Percentiles rank a stretch among this genome's conserved stretches.
These are phyloP conservation scores for Elephantulus edwardii DNA, from an alignment of 2,113 vertebrate species.

Conservation along the genomic window DNA sequence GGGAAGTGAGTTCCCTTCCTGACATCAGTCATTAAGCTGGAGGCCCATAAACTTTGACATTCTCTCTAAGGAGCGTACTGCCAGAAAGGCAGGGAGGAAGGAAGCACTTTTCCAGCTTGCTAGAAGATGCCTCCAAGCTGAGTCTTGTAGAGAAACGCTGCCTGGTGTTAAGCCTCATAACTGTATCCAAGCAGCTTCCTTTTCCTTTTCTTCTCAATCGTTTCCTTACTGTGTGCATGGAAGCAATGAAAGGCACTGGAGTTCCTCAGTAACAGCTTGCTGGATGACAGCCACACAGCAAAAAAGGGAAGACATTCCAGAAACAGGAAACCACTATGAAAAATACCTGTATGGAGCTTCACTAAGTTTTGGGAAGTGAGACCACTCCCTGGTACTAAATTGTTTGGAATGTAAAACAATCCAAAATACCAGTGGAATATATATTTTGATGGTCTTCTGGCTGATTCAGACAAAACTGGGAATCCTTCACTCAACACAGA, in stretches of 20 bases:
- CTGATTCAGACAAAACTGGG: not conserved
- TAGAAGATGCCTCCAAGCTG: not conserved
- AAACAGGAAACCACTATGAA: slow-evolving; percentile 6
- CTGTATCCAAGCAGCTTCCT: slow-evolving; percentile 10
- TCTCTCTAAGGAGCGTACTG: not conserved
- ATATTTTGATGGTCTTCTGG: not conserved
- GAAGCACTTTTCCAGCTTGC: not conserved
- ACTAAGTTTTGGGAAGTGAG: not conserved
- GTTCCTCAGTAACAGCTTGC: not conserved
- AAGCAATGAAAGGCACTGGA: slow-evolving; percentile 23
- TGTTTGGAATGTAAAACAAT: not conserved
- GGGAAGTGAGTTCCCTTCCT: not conserved
- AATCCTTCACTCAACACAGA: not conserved
- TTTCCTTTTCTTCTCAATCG: slow-evolving; percentile 27
- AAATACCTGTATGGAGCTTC: not conserved
- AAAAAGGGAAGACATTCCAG: slow-evolving; percentile 28
- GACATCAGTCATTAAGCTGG: not conserved
- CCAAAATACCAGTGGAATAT: not conserved
- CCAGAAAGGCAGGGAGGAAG: rapidly evolving
- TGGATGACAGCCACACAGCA: not conserved
- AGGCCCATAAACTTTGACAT: not conserved
- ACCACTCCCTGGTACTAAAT: not conserved
- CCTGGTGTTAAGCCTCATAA: slow-evolving; percentile 4
- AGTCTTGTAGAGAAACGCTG: not conserved
- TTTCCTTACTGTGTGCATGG: slow-evolving; percentile 42